phyloP scores from a whole-genome alignment of 2,797 vertebrate species.

The Tolypeutes matacus region DNA sequence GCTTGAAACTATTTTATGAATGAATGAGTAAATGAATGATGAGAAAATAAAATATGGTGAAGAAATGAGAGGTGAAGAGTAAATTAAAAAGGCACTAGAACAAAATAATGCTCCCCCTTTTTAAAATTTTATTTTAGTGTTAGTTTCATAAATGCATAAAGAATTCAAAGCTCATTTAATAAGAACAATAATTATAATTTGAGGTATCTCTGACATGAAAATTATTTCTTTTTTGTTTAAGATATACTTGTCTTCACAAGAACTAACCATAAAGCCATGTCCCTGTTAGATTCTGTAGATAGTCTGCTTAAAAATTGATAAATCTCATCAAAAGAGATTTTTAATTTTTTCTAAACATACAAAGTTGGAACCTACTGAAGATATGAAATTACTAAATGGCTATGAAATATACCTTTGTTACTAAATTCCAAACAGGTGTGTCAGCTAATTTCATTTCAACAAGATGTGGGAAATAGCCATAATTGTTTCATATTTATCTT shows the following conservation, averaged over 20 bases:
- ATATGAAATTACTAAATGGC: neutral
- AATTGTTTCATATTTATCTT: constrained; percentile 37
- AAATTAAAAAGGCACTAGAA: neutral
- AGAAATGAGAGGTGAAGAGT: neutral
- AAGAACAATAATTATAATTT: neutral
- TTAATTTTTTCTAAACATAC: neutral
- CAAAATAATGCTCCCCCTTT: neutral
- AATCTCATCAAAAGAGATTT: neutral
- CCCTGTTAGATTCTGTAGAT: neutral
- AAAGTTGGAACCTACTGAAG: neutral
- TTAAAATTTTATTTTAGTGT: constrained; percentile 23
- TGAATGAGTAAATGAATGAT: neutral
- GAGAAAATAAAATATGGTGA: neutral
- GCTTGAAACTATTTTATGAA: constrained; percentile 23
- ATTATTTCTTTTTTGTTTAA: constrained; percentile 42
- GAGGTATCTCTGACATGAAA: neutral
- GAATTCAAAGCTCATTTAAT: neutral
- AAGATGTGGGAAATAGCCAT: neutral
- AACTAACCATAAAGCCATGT: constrained; percentile 2
- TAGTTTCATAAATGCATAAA: neutral
- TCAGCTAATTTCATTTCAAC: neutral
- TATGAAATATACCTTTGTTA: neutral
- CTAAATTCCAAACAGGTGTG: constrained; percentile 41
- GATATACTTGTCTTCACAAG: neutral
- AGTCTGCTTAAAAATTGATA: constrained; percentile 19